A percentile compares a stretch with the other conserved stretches of the same genome.
Evolutionary conservation across 1,140 invertebrate species (phyloP).

Genomic region (Dendrolimus punctatus): DNA sequence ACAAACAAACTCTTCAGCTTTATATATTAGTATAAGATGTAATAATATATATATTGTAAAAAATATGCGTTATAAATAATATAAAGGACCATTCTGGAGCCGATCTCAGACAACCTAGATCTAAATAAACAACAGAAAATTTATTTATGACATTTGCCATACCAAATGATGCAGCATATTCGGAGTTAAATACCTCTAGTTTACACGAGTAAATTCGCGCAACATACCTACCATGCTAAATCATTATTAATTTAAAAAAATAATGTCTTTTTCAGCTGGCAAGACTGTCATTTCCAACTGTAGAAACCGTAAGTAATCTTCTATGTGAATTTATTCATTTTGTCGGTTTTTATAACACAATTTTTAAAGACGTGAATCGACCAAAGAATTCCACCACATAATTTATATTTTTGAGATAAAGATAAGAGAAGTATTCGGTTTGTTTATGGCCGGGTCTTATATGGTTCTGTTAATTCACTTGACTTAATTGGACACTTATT

Average conservation of each 20-base stretch:
- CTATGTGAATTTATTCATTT: not conserved
- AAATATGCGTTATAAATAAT: too few relatives aligned
- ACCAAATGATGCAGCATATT: too few relatives aligned
- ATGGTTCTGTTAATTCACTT: too few relatives aligned
- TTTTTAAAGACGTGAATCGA: not conserved
- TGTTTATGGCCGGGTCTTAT: too few relatives aligned
- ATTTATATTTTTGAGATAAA: too few relatives aligned
- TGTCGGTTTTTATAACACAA: not conserved
- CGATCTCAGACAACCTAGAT: too few relatives aligned
- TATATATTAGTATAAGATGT: not conserved
- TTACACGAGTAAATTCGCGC: not conserved
- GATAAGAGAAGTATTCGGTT: too few relatives aligned
- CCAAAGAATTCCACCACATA: not conserved
- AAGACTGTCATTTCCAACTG: conserved; percentile 39
- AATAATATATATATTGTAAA: not conserved
- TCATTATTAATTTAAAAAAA: not conserved
- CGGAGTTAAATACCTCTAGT: not conserved
- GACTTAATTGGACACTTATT: too few relatives aligned
- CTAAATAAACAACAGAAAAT: too few relatives aligned
- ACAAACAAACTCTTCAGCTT: not conserved
- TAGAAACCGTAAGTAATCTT: conserved; percentile 36
- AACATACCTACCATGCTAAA: not conserved
- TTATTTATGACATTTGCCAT: too few relatives aligned
- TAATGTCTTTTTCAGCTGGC: conserved; percentile 36
- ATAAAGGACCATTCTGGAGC: too few relatives aligned